These are phyloP conservation scores for Sicus ferrugineus DNA, from an alignment of 2,888 invertebrate genomes.

Conservation along the genomic window DNA sequence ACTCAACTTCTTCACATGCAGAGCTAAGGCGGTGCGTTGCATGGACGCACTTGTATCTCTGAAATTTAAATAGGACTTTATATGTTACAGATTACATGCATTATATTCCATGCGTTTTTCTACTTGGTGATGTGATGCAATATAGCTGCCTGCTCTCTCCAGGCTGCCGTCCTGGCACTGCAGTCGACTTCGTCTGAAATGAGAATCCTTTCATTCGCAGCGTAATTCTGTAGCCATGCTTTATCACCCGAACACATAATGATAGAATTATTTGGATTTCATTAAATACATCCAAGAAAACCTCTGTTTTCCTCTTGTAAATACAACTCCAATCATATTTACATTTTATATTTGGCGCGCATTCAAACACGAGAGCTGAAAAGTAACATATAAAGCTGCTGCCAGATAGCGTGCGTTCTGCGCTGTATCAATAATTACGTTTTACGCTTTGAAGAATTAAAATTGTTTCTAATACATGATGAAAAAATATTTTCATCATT, in stretches of 20 bases:
- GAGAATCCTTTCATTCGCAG: conserved; percentile 36
- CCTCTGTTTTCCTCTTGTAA: no score
- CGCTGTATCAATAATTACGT: no score
- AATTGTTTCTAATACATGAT: no score
- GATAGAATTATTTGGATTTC: background rate
- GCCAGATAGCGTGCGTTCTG: no score
- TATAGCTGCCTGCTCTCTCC: conserved; percentile 48
- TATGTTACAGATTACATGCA: no score
- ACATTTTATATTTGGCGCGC: no score
- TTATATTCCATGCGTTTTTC: background rate
- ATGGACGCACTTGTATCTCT: conserved; percentile 4
- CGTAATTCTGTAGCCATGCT: conserved; percentile 28
- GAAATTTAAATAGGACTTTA: background rate
- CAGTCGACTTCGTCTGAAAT: background rate
- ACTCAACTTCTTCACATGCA: background rate
- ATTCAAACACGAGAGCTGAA: no score
- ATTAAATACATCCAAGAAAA: background rate
- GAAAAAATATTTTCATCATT: no score
- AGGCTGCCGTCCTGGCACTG: conserved; percentile 40
- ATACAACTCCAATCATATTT: no score
- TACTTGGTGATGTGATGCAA: conserved; percentile 44
- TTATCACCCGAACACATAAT: no score
- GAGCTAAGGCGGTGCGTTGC: background rate
- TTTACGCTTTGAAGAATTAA: no score
- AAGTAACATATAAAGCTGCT: no score